These are phyloP conservation scores for Desmophyllum pertusum DNA, from an alignment of 92 coral and sea anemone species.

Conservation along the genomic window DNA sequence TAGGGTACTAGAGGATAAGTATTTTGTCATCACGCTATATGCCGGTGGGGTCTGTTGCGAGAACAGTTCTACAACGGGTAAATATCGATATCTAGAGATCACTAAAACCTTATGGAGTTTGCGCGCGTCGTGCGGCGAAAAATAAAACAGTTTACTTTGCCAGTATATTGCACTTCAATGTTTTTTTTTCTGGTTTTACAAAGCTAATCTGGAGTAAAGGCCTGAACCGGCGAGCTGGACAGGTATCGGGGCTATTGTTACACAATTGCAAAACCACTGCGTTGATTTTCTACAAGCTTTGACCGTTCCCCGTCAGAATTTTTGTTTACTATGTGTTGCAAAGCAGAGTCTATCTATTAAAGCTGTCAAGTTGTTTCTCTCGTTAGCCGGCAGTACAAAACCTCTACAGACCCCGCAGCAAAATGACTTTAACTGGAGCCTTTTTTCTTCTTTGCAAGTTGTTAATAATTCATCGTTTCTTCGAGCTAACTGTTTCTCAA, in stretches of 20 bases:
- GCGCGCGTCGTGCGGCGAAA: background rate
- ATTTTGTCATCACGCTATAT: background rate
- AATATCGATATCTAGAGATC: background rate
- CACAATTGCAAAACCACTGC: conserved; percentile 25
- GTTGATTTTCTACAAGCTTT: background rate
- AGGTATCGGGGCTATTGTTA: conserved; percentile 26
- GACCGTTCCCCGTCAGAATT: background rate
- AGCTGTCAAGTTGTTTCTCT: background rate
- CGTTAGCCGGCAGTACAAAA: background rate
- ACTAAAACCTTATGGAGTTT: background rate
- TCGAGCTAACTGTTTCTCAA: background rate
- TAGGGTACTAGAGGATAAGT: background rate
- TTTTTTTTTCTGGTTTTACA: background rate
- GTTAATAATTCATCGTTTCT: conserved; percentile 37
- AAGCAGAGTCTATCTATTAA: background rate
- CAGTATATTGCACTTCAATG: background rate
- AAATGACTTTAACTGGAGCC: conserved; percentile 5
- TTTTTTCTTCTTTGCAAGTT: conserved; percentile 21
- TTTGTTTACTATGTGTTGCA: background rate
- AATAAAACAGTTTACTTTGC: background rate
- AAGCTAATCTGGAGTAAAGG: background rate
- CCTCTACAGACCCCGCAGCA: background rate
- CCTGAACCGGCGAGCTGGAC: background rate
- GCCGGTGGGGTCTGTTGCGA: background rate
- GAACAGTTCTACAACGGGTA: background rate